Percentiles rank a stretch among this genome's conserved stretches.
Evolutionary conservation across 2,797 vertebrate species (phyloP).

Genomic region (Staurois parvus): DNA sequence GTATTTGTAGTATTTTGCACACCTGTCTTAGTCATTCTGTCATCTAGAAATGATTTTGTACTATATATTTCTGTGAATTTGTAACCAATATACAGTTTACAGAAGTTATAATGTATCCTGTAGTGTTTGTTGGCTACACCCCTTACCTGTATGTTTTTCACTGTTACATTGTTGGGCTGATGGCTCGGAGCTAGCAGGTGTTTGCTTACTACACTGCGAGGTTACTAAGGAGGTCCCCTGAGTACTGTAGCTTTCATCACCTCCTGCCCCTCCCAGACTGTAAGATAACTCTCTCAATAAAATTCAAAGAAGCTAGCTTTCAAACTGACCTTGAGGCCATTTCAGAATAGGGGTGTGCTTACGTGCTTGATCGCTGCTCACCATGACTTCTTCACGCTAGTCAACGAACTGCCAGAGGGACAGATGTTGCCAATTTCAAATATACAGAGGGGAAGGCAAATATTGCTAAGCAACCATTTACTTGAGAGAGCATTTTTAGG

Average conservation of each 20-base stretch:
- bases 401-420: conserved; percentile 72
- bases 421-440: conserved; percentile 78
- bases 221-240: conserved; percentile 57
- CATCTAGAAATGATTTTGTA: no score
- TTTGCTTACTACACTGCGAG: conserved; percentile 36
- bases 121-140: not conserved
- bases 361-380: conserved; percentile 56
- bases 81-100: no score
- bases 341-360: conserved; percentile 41
- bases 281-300: conserved; percentile 27
- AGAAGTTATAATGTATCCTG: not conserved
- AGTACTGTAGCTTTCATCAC: conserved; percentile 53
- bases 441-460: conserved; percentile 74
- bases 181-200: conserved; percentile 46
- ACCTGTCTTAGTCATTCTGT: no score
- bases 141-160: not conserved
- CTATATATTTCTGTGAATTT: no score
- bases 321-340: conserved; percentile 37
- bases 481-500: conserved; percentile 78
- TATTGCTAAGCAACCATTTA: conserved; percentile 81
- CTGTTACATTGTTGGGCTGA: not conserved
- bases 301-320: conserved; percentile 37
- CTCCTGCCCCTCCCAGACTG: conserved; percentile 45
- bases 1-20: no score
- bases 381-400: conserved; percentile 62